phyloP scores from a whole-genome alignment of 2,113 vertebrate genomes.

The Cyanoderma ruficeps region DNA sequence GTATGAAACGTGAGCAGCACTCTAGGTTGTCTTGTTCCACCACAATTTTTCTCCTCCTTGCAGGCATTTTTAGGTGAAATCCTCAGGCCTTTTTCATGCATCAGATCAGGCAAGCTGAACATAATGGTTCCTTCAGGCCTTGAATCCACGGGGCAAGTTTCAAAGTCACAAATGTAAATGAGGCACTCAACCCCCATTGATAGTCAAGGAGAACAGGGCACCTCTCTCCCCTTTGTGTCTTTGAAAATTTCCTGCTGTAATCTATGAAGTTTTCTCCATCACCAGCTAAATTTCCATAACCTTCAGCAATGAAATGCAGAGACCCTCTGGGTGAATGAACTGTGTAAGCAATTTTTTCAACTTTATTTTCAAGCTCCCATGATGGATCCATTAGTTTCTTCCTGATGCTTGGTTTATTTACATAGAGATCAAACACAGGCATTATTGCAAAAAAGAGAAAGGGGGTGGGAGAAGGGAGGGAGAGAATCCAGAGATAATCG shows the following conservation, averaged over 20 bases:
- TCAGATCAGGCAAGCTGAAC: neutral
- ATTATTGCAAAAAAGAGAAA: conserved; percentile 1
- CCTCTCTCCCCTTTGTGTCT: neutral
- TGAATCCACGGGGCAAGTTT: neutral
- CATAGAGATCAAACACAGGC: conserved; percentile 12
- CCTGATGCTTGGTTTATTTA: conserved; percentile 43
- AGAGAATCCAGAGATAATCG: conserved; percentile 9
- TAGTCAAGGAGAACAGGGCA: neutral
- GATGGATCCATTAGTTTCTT: conserved; percentile 49
- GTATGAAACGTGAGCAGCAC: neutral
- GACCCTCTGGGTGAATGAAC: neutral
- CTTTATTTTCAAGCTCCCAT: conserved; percentile 30
- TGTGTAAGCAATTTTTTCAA: conserved; percentile 37
- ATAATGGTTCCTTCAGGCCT: neutral
- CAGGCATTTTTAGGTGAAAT: neutral
- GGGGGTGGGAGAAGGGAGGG: neutral
- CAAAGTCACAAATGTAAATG: conserved; percentile 26
- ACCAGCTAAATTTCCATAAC: conserved; percentile 35
- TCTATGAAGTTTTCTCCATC: conserved; percentile 8
- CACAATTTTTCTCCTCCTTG: neutral
- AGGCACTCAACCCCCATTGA: neutral
- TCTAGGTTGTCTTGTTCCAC: neutral
- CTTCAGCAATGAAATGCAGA: neutral
- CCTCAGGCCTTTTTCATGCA: neutral
- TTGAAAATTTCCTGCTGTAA: conserved; percentile 12